Percentiles rank a stretch among this genome's conserved stretches.
Conservation (phyloP, 2,113 vertebrate genomes). For the Stegostoma tigrinum region DNA sequence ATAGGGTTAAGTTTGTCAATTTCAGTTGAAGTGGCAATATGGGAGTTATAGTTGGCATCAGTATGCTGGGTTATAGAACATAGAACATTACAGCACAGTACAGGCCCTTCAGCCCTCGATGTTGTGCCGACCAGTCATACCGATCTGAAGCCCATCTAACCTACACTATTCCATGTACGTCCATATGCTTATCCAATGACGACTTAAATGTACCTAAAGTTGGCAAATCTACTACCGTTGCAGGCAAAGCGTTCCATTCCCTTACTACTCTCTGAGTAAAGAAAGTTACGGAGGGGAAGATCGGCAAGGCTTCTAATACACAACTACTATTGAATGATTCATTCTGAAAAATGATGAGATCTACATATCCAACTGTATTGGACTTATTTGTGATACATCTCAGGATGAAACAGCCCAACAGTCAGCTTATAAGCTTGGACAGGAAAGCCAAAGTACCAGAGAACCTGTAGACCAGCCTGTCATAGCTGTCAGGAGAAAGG, state of each 20-base stretch:
- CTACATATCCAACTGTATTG: background rate
- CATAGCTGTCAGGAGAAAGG: background rate
- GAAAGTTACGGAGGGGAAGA: too few relatives aligned
- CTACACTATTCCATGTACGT: too few relatives aligned
- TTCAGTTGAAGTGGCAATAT: background rate
- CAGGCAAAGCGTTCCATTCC: too few relatives aligned
- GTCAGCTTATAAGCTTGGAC: background rate
- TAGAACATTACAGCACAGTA: too few relatives aligned
- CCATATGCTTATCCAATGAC: too few relatives aligned
- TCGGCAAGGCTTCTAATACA: background rate
- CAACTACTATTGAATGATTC: background rate
- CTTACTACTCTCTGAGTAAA: too few relatives aligned
- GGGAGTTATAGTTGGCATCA: background rate
- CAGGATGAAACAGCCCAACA: background rate
- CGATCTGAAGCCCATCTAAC: too few relatives aligned
- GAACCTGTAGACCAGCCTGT: background rate
- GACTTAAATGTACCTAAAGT: too few relatives aligned
- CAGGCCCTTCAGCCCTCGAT: too few relatives aligned
- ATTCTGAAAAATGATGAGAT: background rate
- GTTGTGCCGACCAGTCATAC: too few relatives aligned
- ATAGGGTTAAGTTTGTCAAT: too few relatives aligned
- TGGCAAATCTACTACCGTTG: too few relatives aligned
- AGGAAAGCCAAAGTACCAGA: background rate
- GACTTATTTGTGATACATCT: background rate
- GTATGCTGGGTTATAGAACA: background rate